Base-by-base conservation (phyloP, 2,113 vertebrate species). In the Hucho hucho region DNA sequence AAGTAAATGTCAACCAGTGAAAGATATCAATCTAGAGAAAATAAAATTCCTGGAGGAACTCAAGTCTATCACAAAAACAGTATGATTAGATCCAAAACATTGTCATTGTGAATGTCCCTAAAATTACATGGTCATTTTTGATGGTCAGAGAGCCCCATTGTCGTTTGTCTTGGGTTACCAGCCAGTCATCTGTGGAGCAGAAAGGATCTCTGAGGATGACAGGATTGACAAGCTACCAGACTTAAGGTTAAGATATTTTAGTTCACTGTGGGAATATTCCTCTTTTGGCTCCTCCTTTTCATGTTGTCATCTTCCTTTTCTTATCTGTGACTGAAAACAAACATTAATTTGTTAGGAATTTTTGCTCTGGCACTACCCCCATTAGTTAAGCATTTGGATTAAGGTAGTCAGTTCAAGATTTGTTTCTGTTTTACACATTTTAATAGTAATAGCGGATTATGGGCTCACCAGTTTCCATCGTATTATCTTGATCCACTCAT, bases 401-500 rank as follows among this genome's bases (percentile, higher is more conserved):
- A 43, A 43, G 37, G 25, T 28, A 65, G 4, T 12, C 25, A 28
- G 64, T 43, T 43, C 37, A 43, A 43, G 37, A 2, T 43, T 43
- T 43, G 37, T 43, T 43, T 43, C 37, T 12, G 37, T 43, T 43
- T 43, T 43, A 43, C 11, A 43, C 37, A 43, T 43, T 43, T 43
- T 2, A 43, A 43, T 11, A 43, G 37, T 43, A 9, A 43, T 43
- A 12, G 37, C 11, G 37, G 7, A 37, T 49, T 49, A 49, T 49
- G 14, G 1, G 46, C 96, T 96, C 86, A 99, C 98, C 94, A 98
- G 71, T 76, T 99, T 99, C 98, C 97, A 99, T 28, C 94, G 89
- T 70, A 99, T 76, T 76, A 99, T 95, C 86, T 95, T 98, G 80
- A 99, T 97, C 98, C 98, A 99, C 78, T 99, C 98, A 0, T 99